phyloP scores from a whole-genome alignment of 2,888 invertebrate species.

The Pterobdella sp. region DNA sequence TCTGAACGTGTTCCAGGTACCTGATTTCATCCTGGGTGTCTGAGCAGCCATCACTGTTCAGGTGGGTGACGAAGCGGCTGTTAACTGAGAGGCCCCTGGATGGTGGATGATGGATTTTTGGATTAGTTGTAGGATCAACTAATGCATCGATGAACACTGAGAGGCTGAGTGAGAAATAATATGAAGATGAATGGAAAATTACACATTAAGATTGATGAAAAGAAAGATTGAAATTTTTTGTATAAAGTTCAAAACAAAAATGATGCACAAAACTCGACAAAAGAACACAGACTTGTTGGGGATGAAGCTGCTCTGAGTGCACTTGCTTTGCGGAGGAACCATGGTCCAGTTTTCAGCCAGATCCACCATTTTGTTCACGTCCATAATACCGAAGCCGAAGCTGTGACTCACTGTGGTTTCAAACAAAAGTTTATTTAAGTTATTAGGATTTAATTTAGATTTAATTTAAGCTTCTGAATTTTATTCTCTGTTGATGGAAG shows the following conservation, averaged over 20 bases:
- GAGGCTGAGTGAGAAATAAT: too few relatives aligned
- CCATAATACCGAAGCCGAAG: slow-evolving; percentile 92
- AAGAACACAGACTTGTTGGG: slow-evolving; percentile 1
- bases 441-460: too few relatives aligned
- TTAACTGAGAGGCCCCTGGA: slow-evolving; percentile 28
- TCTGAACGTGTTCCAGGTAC: slow-evolving; percentile 91
- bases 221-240: too few relatives aligned
- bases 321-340: slow-evolving; percentile 81
- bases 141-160: too few relatives aligned
- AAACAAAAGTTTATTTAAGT: not conserved
- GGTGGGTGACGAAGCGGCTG: slow-evolving; percentile 26
- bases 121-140: too few relatives aligned
- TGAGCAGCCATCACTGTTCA: slow-evolving; percentile 46
- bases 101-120: too few relatives aligned
- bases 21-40: slow-evolving; percentile 60
- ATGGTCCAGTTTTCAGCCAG: slow-evolving; percentile 77
- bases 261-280: too few relatives aligned
- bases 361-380: slow-evolving; percentile 87
- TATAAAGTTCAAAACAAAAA: too few relatives aligned
- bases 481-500: too few relatives aligned
- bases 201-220: too few relatives aligned
- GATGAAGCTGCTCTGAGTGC: slow-evolving; percentile 52
- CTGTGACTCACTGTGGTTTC: slow-evolving; percentile 73
- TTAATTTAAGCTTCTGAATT: too few relatives aligned
- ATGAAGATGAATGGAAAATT: too few relatives aligned